phyloP scores from a whole-genome alignment of 2,113 vertebrate genomes.

The Cepphus grylle region DNA sequence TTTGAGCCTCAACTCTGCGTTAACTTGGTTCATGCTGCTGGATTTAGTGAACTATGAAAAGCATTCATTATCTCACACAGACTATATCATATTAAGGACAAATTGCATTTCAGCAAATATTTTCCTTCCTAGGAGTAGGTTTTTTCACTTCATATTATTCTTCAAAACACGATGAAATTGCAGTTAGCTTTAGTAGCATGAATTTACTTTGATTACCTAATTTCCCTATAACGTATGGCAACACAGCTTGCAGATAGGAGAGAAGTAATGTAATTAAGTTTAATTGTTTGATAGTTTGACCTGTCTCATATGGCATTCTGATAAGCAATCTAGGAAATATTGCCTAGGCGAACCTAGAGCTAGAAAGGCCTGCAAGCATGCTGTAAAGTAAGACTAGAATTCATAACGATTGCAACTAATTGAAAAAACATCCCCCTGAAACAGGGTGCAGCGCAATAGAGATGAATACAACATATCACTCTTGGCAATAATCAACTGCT shows the following conservation, averaged over 20 bases:
- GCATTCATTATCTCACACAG: background rate
- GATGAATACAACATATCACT: background rate
- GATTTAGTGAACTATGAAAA: background rate
- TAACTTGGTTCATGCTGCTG: background rate
- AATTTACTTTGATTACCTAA: background rate
- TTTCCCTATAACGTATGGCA: background rate
- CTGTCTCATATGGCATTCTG: background rate
- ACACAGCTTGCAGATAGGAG: background rate
- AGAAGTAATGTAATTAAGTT: background rate
- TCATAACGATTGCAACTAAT: background rate
- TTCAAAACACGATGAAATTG: background rate
- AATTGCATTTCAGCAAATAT: background rate
- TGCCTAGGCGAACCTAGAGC: background rate
- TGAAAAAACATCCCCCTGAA: background rate
- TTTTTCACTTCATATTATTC: background rate
- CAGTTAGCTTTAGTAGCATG: background rate
- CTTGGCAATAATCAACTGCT: background rate
- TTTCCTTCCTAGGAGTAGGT: background rate
- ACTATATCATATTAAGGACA: background rate
- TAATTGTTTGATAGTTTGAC: background rate
- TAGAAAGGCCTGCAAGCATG: background rate
- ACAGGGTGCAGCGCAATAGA: background rate
- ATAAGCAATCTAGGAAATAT: background rate
- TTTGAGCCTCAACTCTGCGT: background rate
- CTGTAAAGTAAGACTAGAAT: background rate